Conservation (phyloP, 2,797 vertebrate genomes). For the Apodemus agrarius region DNA sequence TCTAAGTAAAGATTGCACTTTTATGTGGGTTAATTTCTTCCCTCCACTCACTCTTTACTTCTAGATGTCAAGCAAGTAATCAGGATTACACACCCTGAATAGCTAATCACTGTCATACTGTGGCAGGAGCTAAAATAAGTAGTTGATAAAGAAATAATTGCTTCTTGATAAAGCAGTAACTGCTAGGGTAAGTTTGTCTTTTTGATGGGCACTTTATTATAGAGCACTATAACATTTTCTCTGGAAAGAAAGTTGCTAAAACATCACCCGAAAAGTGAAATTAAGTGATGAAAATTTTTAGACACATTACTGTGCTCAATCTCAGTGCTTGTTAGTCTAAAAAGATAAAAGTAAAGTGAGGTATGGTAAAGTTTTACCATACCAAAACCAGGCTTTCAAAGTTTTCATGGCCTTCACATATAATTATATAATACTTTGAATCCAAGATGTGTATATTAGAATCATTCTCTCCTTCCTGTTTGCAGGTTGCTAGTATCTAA, state of each 20-base stretch:
- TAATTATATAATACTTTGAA: not conserved
- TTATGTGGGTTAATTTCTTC: conserved; percentile 36
- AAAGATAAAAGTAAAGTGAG: not conserved
- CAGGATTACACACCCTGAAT: not conserved
- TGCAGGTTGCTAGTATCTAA: not conserved
- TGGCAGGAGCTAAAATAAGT: not conserved
- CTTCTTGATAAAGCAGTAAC: conserved; percentile 43
- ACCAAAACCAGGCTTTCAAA: not conserved
- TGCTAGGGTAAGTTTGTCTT: conserved; percentile 42
- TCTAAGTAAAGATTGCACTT: conserved; percentile 43
- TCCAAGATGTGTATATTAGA: not conserved
- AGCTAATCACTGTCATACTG: conserved; percentile 35
- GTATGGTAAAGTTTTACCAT: conserved; percentile 2
- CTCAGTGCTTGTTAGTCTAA: not conserved
- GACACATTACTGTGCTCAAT: not conserved
- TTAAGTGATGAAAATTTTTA: not conserved
- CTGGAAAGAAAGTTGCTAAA: conserved; percentile 27
- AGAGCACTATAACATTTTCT: not conserved
- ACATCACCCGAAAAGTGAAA: not conserved
- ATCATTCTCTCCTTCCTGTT: not conserved
- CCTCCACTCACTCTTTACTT: not conserved
- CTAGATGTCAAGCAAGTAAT: conserved; percentile 41
- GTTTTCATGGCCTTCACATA: not conserved
- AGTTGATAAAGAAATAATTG: conserved; percentile 63
- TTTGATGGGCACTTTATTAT: conserved; percentile 57